These are phyloP conservation scores for Phalera bucephala DNA, from an alignment of 2,888 invertebrate genomes.

Conservation along the genomic window DNA sequence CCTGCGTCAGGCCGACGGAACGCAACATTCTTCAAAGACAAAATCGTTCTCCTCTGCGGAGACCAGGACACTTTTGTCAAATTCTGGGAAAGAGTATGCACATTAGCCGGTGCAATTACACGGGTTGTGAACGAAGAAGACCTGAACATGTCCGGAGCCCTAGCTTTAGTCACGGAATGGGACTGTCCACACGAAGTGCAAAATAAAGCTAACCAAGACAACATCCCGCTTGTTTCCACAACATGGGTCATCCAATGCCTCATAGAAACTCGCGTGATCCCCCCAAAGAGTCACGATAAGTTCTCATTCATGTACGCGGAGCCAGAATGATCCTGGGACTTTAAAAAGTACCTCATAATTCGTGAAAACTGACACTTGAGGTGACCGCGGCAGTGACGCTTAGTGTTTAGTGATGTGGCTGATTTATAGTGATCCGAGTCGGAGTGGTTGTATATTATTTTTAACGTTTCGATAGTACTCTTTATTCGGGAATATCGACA, in stretches of 20 bases:
- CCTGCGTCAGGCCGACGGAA: conserved; percentile 57
- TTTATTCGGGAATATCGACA: conserved; percentile 2
- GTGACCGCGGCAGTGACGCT: conserved; percentile 28
- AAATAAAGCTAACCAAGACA: conserved; percentile 80
- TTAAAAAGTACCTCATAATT: conserved; percentile 73
- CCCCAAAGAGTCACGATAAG: conserved; percentile 74
- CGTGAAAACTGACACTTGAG: conserved; percentile 76
- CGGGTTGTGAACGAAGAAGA: conserved; percentile 74
- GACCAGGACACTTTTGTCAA: conserved; percentile 79
- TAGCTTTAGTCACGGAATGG: conserved; percentile 84
- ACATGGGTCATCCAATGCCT: conserved; percentile 88
- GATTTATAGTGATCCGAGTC: not conserved
- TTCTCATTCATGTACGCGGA: conserved; percentile 81
- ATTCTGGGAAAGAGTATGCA: conserved; percentile 85
- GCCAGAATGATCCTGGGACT: conserved; percentile 81
- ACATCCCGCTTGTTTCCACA: conserved; percentile 86
- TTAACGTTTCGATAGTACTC: no score
- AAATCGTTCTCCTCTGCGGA: conserved; percentile 74
- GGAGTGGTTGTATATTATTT: no score
- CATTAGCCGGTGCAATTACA: conserved; percentile 79
- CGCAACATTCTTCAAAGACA: conserved; percentile 74
- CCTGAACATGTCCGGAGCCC: conserved; percentile 67
- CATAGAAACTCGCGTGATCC: conserved; percentile 82
- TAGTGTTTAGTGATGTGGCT: conserved; percentile 14
- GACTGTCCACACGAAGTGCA: conserved; percentile 83